A percentile compares a stretch with the other conserved stretches of the same genome.
Conservation (phyloP, 2,888 invertebrate species). For the Caenorhabditis sulstoni region DNA sequence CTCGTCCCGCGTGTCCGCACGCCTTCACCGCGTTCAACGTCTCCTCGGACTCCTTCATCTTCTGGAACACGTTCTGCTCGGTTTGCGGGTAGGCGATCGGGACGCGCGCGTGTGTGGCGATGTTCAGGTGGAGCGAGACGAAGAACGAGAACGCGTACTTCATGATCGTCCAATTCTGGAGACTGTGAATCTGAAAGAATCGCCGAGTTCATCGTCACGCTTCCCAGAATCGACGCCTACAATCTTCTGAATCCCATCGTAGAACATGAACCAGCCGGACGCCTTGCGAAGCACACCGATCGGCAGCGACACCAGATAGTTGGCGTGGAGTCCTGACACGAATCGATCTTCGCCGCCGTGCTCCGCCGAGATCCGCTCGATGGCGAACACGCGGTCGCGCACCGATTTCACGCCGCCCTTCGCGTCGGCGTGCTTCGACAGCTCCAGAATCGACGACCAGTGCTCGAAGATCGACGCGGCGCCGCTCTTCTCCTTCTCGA, state of each 20-base stretch:
- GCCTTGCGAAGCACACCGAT: conserved; percentile 59
- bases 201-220: too few relatives aligned
- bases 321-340: conserved; percentile 67
- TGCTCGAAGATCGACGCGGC: conserved; percentile 65
- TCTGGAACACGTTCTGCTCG: conserved; percentile 59
- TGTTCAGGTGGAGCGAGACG: conserved; percentile 63
- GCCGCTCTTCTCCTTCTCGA: conserved; percentile 58
- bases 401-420: conserved; percentile 52
- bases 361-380: conserved; percentile 55
- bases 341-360: conserved; percentile 67
- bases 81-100: conserved; percentile 58
- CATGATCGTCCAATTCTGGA: conserved; percentile 64
- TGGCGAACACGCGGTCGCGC: conserved; percentile 34
- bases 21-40: conserved; percentile 46
- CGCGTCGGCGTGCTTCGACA: conserved; percentile 63
- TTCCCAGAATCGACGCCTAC: too few relatives aligned
- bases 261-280: conserved; percentile 56
- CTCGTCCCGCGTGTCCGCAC: conserved; percentile 15
- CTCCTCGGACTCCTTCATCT: conserved; percentile 53
- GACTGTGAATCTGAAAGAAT: conserved; percentile 55
- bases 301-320: conserved; percentile 65
- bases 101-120: conserved; percentile 69
- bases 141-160: conserved; percentile 64
- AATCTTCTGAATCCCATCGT: conserved; percentile 61
- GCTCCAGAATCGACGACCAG: conserved; percentile 68